A percentile compares a stretch with the other conserved stretches of the same genome.
Conservation (phyloP, 2,888 invertebrate genomes). For the Clepsis dumicolana region DNA sequence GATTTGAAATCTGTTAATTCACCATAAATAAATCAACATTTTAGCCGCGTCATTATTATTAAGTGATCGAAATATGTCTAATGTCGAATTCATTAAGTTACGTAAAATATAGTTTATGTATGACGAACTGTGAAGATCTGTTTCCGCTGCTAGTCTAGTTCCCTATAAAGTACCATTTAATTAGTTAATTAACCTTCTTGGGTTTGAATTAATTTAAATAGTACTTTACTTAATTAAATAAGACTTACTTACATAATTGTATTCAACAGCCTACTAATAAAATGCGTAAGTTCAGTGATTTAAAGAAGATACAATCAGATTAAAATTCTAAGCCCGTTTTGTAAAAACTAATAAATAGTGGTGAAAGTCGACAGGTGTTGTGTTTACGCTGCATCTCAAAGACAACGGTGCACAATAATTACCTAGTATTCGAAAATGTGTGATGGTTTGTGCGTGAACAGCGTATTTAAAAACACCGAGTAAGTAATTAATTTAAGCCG, state of each 20-base stretch:
- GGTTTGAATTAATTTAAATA: slow-evolving; percentile 20
- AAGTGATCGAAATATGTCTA: slow-evolving; percentile 17
- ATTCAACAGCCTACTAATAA: not conserved
- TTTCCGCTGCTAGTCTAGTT: slow-evolving; percentile 44
- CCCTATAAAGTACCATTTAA: slow-evolving; percentile 44
- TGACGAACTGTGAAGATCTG: slow-evolving; percentile 48
- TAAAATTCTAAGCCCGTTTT: slow-evolving; percentile 31
- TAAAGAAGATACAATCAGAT: slow-evolving; percentile 4
- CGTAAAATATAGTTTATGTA: slow-evolving; percentile 9
- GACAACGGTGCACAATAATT: slow-evolving; percentile 29
- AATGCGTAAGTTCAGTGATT: slow-evolving; percentile 3
- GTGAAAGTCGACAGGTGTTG: slow-evolving; percentile 34
- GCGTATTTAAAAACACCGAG: slow-evolving; percentile 38
- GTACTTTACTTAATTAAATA: slow-evolving; percentile 6
- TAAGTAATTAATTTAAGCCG: slow-evolving; percentile 57
- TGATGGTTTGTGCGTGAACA: slow-evolving; percentile 60
- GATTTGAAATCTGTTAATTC: not conserved
- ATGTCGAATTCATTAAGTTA: slow-evolving; percentile 10
- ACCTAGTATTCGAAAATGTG: slow-evolving; percentile 55
- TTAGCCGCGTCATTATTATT: slow-evolving; percentile 13
- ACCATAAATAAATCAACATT: slow-evolving; percentile 8
- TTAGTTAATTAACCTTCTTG: slow-evolving; percentile 33
- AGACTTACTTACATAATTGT: slow-evolving; percentile 13
- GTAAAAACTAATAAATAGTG: slow-evolving; percentile 34
- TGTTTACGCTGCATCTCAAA: slow-evolving; percentile 24